phyloP scores from a whole-genome alignment of 2,888 invertebrate species.

The Proisotoma minuta region DNA sequence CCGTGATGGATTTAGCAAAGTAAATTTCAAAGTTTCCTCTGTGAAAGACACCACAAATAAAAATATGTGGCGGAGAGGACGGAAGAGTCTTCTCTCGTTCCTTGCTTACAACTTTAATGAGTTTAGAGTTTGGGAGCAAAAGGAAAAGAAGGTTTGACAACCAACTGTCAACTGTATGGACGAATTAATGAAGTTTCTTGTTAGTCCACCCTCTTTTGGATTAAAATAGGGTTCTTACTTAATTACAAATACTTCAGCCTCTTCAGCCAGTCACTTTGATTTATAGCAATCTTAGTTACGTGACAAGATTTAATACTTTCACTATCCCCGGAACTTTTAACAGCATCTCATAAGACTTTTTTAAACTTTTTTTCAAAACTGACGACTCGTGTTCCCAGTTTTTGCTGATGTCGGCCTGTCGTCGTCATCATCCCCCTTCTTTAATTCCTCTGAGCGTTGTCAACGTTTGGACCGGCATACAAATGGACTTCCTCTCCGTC shows the following conservation, averaged over 20 bases:
- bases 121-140: not conserved
- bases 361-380: constrained; percentile 1
- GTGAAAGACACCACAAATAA: too few relatives aligned
- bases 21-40: too few relatives aligned
- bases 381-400: not conserved
- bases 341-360: not conserved
- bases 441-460: not conserved
- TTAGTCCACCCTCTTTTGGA: not conserved
- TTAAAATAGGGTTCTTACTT: constrained; percentile 1
- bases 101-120: too few relatives aligned
- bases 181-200: constrained; percentile 2
- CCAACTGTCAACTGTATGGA: constrained; percentile 3
- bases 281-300: constrained; percentile 11
- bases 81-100: too few relatives aligned
- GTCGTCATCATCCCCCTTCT: not conserved
- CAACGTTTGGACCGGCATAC: not conserved
- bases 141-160: not conserved
- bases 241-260: constrained; percentile 14
- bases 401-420: too few relatives aligned
- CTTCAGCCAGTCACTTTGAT: constrained; percentile 2
- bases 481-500: not conserved
- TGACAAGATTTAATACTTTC: constrained; percentile 5
- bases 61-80: too few relatives aligned
- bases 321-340: not conserved
- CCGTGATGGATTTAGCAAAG: too few relatives aligned